These are phyloP conservation scores for Chydorus sphaericus DNA, from an alignment of 2,888 invertebrate species.

Conservation along the genomic window DNA sequence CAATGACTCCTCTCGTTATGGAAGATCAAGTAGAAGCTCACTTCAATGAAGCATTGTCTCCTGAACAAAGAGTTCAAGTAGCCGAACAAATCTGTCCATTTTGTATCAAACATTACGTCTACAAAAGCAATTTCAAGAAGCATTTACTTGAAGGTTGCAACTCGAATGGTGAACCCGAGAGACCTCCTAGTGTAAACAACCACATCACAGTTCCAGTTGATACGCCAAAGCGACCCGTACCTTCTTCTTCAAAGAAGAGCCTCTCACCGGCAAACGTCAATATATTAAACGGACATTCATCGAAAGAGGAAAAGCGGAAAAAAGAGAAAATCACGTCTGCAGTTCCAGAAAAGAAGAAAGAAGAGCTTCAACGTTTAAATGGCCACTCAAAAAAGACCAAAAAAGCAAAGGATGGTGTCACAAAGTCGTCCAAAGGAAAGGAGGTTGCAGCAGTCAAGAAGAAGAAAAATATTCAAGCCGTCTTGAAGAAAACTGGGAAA, in stretches of 20 bases:
- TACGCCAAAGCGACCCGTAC: too few species aligned
- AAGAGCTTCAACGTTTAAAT: too few species aligned
- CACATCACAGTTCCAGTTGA: not conserved
- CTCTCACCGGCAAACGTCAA: too few species aligned
- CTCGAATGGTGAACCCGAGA: not conserved
- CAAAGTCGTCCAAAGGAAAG: too few species aligned
- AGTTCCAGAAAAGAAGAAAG: not conserved
- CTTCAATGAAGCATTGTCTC: conserved; percentile 11
- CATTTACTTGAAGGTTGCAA: conserved; percentile 18
- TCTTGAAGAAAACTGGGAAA: too few species aligned
- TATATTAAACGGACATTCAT: not conserved
- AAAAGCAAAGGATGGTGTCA: too few species aligned
- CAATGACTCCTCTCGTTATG: not conserved
- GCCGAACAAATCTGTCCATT: conserved; percentile 13
- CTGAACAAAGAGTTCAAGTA: conserved; percentile 5
- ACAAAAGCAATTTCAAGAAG: conserved; percentile 19
- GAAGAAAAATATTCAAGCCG: too few species aligned
- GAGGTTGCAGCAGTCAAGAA: too few species aligned
- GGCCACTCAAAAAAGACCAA: too few species aligned
- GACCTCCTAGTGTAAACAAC: not conserved
- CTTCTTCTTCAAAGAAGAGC: too few species aligned
- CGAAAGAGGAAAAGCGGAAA: too few species aligned
- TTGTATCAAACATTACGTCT: conserved; percentile 16
- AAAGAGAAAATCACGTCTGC: too few species aligned
- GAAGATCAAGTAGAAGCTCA: conserved; percentile 10